A percentile compares a stretch with the other conserved stretches of the same genome.
These are phyloP conservation scores for Valencia hispanica DNA, from an alignment of 2,797 vertebrate genomes.

Conservation along the genomic window DNA sequence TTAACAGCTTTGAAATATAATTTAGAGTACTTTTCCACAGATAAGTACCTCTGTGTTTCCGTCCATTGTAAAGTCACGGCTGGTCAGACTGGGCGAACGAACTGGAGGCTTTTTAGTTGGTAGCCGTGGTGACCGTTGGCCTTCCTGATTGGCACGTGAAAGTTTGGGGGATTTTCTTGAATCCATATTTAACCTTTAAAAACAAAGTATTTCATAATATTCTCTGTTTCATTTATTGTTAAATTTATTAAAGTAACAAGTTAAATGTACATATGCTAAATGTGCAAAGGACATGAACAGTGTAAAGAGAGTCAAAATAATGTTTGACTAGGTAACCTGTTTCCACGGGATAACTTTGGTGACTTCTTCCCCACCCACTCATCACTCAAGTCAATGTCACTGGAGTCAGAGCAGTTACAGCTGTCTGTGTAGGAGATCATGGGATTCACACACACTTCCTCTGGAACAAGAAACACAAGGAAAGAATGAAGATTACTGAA, in stretches of 20 bases:
- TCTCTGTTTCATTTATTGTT: background rate
- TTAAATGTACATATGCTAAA: background rate
- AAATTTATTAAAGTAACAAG: background rate
- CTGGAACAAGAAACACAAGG: slow-evolving; percentile 66
- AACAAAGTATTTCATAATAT: background rate
- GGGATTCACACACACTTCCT: slow-evolving; percentile 96
- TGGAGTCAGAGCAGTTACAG: slow-evolving; percentile 99
- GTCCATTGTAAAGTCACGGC: slow-evolving; percentile 95
- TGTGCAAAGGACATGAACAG: background rate
- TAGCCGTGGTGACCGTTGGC: slow-evolving; percentile 92
- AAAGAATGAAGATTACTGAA: background rate
- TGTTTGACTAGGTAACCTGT: slow-evolving; percentile 85
- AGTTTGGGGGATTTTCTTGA: slow-evolving; percentile 97
- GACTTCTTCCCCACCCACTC: slow-evolving; percentile 98
- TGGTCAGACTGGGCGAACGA: slow-evolving; percentile 92
- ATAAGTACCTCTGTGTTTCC: slow-evolving; percentile 91
- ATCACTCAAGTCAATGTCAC: slow-evolving; percentile 96
- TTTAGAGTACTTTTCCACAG: background rate
- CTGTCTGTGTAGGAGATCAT: slow-evolving; percentile 96
- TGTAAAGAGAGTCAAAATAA: background rate
- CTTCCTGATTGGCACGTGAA: slow-evolving; percentile 90
- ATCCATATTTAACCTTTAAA: slow-evolving; percentile 93
- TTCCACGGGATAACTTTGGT: slow-evolving; percentile 94
- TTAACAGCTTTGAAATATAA: background rate
- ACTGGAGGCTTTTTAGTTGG: slow-evolving; percentile 91